These are phyloP conservation scores for Helarctos malayanus DNA, from an alignment of 2,797 vertebrate genomes.

Conservation along the genomic window DNA sequence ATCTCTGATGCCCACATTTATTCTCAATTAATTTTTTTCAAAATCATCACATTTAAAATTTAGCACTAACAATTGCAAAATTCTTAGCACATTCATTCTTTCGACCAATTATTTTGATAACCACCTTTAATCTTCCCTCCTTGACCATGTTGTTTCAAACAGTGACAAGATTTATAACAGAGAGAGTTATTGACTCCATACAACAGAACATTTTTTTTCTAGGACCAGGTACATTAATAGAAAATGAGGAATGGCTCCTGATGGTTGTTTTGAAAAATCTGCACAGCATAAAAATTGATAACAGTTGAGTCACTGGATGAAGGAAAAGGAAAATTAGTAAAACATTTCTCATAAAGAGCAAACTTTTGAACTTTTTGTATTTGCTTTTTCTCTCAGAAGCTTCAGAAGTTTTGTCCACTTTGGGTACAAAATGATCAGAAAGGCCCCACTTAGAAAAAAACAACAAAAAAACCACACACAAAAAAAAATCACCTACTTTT, in stretches of 20 bases:
- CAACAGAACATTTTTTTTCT: background rate
- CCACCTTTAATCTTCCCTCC: background rate
- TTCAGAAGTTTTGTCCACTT: slow-evolving; percentile 28
- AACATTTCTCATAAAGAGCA: slow-evolving; percentile 41
- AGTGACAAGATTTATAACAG: slow-evolving; percentile 3
- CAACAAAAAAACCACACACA: too few relatives aligned
- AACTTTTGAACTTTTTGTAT: slow-evolving; percentile 42
- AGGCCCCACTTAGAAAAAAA: background rate
- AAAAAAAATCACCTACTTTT: slow-evolving; percentile 63
- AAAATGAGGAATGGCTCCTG: background rate
- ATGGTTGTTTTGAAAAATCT: slow-evolving; percentile 42
- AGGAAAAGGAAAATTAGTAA: slow-evolving; percentile 26
- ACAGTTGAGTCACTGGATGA: background rate
- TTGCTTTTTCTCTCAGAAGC: slow-evolving; percentile 64
- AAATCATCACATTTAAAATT: slow-evolving; percentile 35
- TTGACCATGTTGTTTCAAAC: background rate
- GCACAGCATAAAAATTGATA: background rate
- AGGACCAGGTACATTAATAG: background rate
- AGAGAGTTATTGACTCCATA: background rate
- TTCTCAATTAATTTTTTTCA: background rate
- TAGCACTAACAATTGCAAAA: background rate
- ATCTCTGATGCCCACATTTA: background rate
- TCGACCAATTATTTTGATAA: background rate
- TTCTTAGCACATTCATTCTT: background rate
- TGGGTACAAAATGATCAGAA: slow-evolving; percentile 55